phyloP scores from a whole-genome alignment of 2,888 invertebrate genomes.

The Entomobrya proxima region DNA sequence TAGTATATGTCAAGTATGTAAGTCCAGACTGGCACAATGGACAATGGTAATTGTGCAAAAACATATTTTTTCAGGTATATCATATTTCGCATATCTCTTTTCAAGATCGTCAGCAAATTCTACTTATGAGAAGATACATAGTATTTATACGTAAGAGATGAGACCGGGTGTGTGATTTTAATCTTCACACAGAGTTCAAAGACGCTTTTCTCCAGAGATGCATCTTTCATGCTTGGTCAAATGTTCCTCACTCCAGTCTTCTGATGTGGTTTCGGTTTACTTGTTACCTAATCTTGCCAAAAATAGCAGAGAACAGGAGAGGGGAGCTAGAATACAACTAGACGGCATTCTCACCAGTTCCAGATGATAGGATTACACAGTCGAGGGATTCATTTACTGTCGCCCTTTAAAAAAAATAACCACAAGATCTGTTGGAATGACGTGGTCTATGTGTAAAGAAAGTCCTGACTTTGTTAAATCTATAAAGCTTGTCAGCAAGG shows the following conservation, averaged over 20 bases:
- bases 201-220: slow-evolving; percentile 55
- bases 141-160: slow-evolving; percentile 7
- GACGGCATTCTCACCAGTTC: background rate
- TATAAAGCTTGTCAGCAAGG: slow-evolving; percentile 21
- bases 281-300: slow-evolving; percentile 42
- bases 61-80: background rate
- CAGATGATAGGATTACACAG: slow-evolving; percentile 9
- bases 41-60: slow-evolving; percentile 33
- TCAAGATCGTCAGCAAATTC: too few relatives aligned
- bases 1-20: background rate
- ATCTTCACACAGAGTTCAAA: slow-evolving; percentile 46
- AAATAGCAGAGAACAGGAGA: slow-evolving; percentile 19
- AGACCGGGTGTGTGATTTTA: slow-evolving; percentile 3
- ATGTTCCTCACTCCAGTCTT: slow-evolving; percentile 1
- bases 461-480: slow-evolving; percentile 1
- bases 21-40: background rate
- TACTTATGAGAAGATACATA: background rate
- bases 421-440: background rate
- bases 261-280: slow-evolving; percentile 21
- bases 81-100: too few relatives aligned
- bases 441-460: background rate
- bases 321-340: background rate
- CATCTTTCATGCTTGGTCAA: slow-evolving; percentile 46
- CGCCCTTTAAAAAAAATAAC: slow-evolving; percentile 3
- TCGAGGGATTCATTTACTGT: slow-evolving; percentile 19